phyloP scores from a whole-genome alignment of 2,888 invertebrate genomes.

The Conops quadrifasciatus region DNA sequence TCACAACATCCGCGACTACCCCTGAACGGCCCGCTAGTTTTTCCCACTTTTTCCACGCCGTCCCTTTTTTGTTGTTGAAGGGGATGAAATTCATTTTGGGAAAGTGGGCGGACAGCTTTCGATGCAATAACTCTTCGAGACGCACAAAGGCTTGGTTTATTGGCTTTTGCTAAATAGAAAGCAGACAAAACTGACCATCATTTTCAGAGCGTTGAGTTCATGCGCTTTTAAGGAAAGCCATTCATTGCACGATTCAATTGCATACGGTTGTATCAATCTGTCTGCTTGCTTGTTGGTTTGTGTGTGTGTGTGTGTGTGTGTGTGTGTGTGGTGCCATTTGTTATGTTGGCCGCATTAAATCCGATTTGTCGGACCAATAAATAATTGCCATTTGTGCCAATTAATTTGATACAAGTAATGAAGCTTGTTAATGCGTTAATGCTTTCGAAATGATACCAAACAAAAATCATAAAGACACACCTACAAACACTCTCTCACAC shows the following conservation, averaged over 20 bases:
- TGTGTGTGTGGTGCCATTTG: conserved; percentile 7
- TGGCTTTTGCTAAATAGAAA: conserved; percentile 10
- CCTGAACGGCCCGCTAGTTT: conserved; percentile 11
- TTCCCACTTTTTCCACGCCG: conserved; percentile 8
- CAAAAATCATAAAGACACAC: neutral
- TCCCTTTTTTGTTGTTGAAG: conserved; percentile 14
- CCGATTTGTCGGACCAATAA: conserved; percentile 20
- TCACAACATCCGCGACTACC: conserved; percentile 19
- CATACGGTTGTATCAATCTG: neutral
- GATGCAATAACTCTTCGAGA: conserved; percentile 40
- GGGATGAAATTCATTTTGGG: conserved; percentile 36
- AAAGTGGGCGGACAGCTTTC: conserved; percentile 41
- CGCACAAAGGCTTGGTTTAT: conserved; percentile 25
- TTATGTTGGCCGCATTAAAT: conserved; percentile 1
- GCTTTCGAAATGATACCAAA: neutral
- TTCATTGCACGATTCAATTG: neutral
- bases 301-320: conserved; percentile 34
- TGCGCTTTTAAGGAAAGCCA: conserved; percentile 16
- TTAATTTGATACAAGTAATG: conserved; percentile 6
- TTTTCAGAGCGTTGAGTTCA: neutral
- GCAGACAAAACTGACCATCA: too few relatives aligned
- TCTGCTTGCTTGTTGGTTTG: neutral
- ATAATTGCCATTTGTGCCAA: conserved; percentile 17
- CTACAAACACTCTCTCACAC: too few relatives aligned
- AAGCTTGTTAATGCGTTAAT: conserved; percentile 2